These are phyloP conservation scores for Sebastes trivittatus DNA, from an alignment of 2,797 vertebrate species.

Conservation along the genomic window DNA sequence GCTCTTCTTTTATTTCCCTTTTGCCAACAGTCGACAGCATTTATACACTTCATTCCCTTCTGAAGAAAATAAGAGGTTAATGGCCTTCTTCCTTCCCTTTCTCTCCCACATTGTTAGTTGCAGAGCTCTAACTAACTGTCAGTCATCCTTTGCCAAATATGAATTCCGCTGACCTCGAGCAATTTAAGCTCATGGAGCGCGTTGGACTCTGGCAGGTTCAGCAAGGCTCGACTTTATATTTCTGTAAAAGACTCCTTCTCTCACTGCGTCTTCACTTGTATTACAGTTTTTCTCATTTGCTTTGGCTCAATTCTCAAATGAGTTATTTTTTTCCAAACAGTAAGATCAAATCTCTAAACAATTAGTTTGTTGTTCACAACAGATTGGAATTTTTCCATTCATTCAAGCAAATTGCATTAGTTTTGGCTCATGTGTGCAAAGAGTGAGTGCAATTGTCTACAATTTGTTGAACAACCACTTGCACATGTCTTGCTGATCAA, in stretches of 20 bases:
- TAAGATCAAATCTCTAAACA: too few relatives aligned
- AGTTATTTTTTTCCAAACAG: too few relatives aligned
- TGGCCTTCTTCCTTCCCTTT: neutral
- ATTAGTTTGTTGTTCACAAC: too few relatives aligned
- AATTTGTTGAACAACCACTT: too few relatives aligned
- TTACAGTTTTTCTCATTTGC: neutral
- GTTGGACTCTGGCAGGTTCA: neutral
- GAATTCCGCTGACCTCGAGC: neutral
- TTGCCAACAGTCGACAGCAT: neutral
- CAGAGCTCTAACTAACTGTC: constrained; percentile 14
- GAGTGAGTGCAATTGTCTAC: too few relatives aligned
- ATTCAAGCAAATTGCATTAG: too few relatives aligned
- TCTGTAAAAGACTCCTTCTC: neutral
- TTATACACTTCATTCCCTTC: neutral
- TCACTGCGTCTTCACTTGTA: neutral
- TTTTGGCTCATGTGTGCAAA: too few relatives aligned
- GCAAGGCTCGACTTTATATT: neutral
- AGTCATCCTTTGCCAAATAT: constrained; percentile 13
- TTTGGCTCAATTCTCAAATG: too few relatives aligned
- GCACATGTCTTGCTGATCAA: too few relatives aligned
- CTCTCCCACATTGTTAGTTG: neutral
- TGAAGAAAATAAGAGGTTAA: constrained; percentile 17
- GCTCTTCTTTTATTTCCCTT: neutral
- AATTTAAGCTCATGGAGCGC: neutral
- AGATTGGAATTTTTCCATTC: too few relatives aligned